Evolutionary conservation across 1,140 invertebrate species (phyloP), one percentile per base, ranked within the genome.

Genomic region (Palaemon carinicauda): DNA sequence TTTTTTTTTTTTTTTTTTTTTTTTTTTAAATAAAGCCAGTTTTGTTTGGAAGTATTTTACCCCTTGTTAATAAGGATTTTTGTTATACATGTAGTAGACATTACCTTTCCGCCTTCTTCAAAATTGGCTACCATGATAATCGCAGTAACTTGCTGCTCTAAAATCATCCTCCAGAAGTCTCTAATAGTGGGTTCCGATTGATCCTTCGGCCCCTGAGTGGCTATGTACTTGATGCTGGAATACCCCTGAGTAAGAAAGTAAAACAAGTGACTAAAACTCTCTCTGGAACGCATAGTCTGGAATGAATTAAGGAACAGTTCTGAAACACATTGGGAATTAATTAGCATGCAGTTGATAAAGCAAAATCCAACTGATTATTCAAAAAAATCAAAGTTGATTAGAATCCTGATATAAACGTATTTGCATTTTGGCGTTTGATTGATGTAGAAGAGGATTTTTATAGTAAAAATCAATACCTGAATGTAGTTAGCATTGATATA

Each of bases 401-500:
- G 17, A 33, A 41, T 73, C 3, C 29, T 27, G 1, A n/a, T 73
- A 7, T 21, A 73, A 27, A 31, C 10, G 31, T 73, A 73, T 73
- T 27, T 24, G 17, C 21, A 19, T 27, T 29, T 5, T 27, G 27
- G 21, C 7, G 7, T 27, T 17, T 27, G 17, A 10, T 73, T 19
- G n/a, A n/a, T 27, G 17, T 7, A 33, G 19, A 21, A 5, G 3
- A 27, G 19, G 24, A 73, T 27, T 27, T 52, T 17, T 14, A 21
- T 51, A 41, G 14, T 5, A 0, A 78, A 15, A 41, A 15, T 19
- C 31, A 73, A 77, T 60, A 84, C 82, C 41, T 75, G 17, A 27
- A 84, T 74, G 77, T 84, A 73, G 73, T 77, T 84, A 54, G 82
- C 82, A 29, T 84, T 84, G 73, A 84, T 84, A 73, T 84, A 84